Base-by-base conservation (phyloP, 2,888 invertebrate species). In the Gari tellinella region DNA sequence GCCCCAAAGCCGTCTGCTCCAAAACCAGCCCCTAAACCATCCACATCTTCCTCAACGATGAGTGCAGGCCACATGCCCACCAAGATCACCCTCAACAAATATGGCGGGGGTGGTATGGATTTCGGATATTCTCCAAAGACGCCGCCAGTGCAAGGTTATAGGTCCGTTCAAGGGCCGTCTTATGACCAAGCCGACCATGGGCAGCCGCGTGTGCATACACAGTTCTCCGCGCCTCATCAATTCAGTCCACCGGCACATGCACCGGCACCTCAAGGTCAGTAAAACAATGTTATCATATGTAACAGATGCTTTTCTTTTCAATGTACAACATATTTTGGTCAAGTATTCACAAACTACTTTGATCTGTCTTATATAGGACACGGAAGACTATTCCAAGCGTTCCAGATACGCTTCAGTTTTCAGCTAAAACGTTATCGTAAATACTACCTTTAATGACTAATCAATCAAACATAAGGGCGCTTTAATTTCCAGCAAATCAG, bases 71-170 rank as follows among this genome's bases (percentile, higher is more conserved):
- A 81, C 70, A 80, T 79, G 53, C 88, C 86, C 17, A 86, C 72
- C 52, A 88, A 87, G 69, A 68, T 86, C n/a, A 84, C 82, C 10
- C 64, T 84, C 56, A 81, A 74, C 61, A 84, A 83, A 49, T 81
- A 81, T 67, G 89, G 89, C 52, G 89, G 88, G n/a, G 87, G 88
- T 19, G 80, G 76, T 0, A 80, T 81, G 7, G 74, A 81, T 43
- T 87, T 85, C 63, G 89, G 88, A 23, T 84, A 81, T 38, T 41
- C 67, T 26, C 63, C 67, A 15, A 45, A 41, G 12, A 58, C 72
- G 45, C 62, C 74, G 19, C 68, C 49, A 10, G 58, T 79, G 57
- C 72, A 45, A 58, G 66, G 31, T 43, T 76, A 45, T 25, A 46
- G 69, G 25, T 65, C 74, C 12, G 74, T 74, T 40, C 74, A 66